These are phyloP conservation scores for Gonocerus acuteangulatus DNA, from an alignment of 2,888 invertebrate genomes.

Conservation along the genomic window DNA sequence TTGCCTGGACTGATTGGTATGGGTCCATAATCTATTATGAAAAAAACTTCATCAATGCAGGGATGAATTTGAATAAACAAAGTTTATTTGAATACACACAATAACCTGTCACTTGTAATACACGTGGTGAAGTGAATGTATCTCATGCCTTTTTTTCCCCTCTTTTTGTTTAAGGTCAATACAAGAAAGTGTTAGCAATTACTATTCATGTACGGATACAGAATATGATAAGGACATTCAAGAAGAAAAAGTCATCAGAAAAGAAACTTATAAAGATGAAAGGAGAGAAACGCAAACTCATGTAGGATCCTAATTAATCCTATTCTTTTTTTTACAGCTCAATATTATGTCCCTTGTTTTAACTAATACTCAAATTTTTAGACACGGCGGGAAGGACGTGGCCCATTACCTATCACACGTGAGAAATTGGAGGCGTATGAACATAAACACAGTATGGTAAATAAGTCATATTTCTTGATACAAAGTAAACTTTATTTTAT, in stretches of 20 bases:
- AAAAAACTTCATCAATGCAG: too few relatives aligned
- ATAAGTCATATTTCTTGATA: too few relatives aligned
- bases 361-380: background rate
- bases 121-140: too few relatives aligned
- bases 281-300: conserved; percentile 22
- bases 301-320: conserved; percentile 6
- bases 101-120: too few relatives aligned
- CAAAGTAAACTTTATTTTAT: background rate
- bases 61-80: too few relatives aligned
- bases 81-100: too few relatives aligned
- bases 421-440: conserved; percentile 55
- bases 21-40: too few relatives aligned
- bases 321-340: background rate
- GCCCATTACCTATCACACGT: conserved; percentile 55
- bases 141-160: too few relatives aligned
- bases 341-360: background rate
- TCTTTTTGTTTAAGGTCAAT: conserved; percentile 23
- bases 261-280: conserved; percentile 28
- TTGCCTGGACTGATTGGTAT: too few relatives aligned
- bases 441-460: conserved; percentile 40
- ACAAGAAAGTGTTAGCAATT: conserved; percentile 20
- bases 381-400: conserved; percentile 42
- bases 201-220: conserved; percentile 21
- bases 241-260: conserved; percentile 37
- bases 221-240: conserved; percentile 39